phyloP scores from a whole-genome alignment of 1,140 invertebrate species.

The Portunus trituberculatus region DNA sequence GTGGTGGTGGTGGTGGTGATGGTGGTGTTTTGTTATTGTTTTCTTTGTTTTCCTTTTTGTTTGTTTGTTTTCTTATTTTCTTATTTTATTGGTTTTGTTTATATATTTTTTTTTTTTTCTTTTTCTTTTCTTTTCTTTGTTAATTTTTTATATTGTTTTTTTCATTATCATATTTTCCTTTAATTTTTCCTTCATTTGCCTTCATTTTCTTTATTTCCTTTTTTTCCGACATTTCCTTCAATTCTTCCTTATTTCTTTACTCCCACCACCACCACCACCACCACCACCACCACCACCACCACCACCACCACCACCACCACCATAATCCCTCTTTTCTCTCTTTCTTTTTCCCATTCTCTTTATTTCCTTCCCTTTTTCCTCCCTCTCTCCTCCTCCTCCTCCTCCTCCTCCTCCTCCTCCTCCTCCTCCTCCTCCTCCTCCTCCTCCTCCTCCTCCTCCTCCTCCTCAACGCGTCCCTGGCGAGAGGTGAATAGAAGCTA shows the following conservation, averaged over 20 bases:
- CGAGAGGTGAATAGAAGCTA: neutral
- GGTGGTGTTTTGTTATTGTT: neutral
- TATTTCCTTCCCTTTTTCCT: neutral
- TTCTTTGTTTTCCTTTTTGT: neutral
- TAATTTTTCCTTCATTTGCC: neutral
- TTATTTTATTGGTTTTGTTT: too few relatives aligned
- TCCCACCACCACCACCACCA: too few relatives aligned
- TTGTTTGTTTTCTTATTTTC: neutral
- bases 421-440: slow-evolving; percentile 17
- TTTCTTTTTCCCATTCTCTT: neutral
- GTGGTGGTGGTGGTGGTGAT: neutral
- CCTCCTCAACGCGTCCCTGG: neutral
- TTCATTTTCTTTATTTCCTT: neutral
- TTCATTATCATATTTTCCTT: neutral
- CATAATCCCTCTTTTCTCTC: too few relatives aligned
- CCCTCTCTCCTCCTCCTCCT: neutral
- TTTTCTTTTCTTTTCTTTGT: neutral
- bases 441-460: neutral
- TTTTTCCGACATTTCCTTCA: too few relatives aligned
- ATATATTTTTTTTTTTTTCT: neutral
- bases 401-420: neutral
- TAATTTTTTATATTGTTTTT: neutral
- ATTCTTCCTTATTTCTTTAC: too few relatives aligned
- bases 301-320: too few relatives aligned
- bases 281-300: too few relatives aligned